These are phyloP conservation scores for Cistogaster globosa DNA, from an alignment of 2,888 invertebrate genomes.

Conservation along the genomic window DNA sequence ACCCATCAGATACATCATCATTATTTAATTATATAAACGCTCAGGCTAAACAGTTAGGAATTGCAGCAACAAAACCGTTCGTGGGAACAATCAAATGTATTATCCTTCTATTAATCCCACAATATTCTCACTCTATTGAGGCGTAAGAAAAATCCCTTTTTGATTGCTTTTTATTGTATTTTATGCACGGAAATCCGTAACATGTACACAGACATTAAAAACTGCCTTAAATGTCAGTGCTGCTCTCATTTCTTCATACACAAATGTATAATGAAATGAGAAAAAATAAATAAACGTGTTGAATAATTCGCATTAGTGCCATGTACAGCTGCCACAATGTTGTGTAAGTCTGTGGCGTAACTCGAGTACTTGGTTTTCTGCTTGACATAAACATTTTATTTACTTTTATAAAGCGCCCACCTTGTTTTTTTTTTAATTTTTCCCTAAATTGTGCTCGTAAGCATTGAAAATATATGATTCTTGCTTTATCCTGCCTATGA, in stretches of 20 bases:
- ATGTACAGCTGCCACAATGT: slow-evolving; percentile 74
- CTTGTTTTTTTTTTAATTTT: slow-evolving; percentile 54
- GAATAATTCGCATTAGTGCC: slow-evolving; percentile 78
- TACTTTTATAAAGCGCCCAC: slow-evolving; percentile 65
- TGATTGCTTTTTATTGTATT: slow-evolving; percentile 56
- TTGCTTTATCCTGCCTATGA: slow-evolving; percentile 18
- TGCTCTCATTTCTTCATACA: not conserved
- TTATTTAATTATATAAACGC: slow-evolving; percentile 73
- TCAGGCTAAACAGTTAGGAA: slow-evolving; percentile 68
- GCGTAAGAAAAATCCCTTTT: slow-evolving; percentile 64
- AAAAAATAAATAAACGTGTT: slow-evolving; percentile 72
- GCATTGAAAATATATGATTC: slow-evolving; percentile 36
- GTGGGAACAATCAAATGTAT: slow-evolving; percentile 77
- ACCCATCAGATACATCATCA: slow-evolving; percentile 58
- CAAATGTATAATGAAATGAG: not conserved
- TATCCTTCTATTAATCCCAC: slow-evolving; percentile 67
- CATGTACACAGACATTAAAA: slow-evolving; percentile 33
- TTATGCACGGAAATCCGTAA: slow-evolving; percentile 71
- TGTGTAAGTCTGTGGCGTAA: slow-evolving; percentile 76
- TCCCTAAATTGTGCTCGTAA: slow-evolving; percentile 22
- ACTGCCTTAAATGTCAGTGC: not conserved
- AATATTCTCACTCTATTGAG: slow-evolving; percentile 70
- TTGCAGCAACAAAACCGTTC: slow-evolving; percentile 71
- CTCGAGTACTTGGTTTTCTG: slow-evolving; percentile 70
- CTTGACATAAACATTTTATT: slow-evolving; percentile 19